A percentile compares a stretch with the other conserved stretches of the same genome.
Evolutionary conservation across 2,888 invertebrate genomes (phyloP).

Genomic region (Exocentrus adspersus): DNA sequence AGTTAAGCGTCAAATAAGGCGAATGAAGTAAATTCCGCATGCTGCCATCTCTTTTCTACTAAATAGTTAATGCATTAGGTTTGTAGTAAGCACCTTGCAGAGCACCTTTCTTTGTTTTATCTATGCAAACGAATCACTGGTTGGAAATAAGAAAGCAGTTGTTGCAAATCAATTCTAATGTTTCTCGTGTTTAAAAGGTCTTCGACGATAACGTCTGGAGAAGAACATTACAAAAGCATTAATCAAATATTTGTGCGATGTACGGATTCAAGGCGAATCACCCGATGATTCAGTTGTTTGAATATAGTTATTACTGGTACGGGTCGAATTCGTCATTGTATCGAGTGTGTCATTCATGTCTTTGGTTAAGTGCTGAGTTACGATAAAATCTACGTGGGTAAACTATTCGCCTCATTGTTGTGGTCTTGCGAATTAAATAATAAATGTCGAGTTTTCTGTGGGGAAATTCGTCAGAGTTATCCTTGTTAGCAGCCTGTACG

Average conservation of each 20-base stretch:
- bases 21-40: no score
- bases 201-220: not conserved
- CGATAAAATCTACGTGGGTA: not conserved
- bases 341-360: conserved; percentile 5
- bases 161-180: no score
- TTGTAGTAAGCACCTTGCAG: no score
- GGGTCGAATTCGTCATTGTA: conserved; percentile 9
- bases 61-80: no score
- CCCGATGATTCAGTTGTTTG: conserved; percentile 17
- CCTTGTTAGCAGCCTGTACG: no score
- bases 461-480: no score
- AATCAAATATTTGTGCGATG: not conserved
- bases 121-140: no score
- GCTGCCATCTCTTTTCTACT: no score
- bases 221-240: not conserved
- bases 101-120: no score
- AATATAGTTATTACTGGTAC: conserved; percentile 4
- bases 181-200: not conserved
- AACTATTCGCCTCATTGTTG: not conserved
- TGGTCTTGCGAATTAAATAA: not conserved
- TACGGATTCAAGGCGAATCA: conserved; percentile 18
- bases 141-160: no score
- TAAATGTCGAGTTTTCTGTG: no score
- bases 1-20: no score
- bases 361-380: not conserved